These are phyloP conservation scores for Cotesia chilonis DNA, from an alignment of 1,140 invertebrate genomes.

Conservation along the genomic window DNA sequence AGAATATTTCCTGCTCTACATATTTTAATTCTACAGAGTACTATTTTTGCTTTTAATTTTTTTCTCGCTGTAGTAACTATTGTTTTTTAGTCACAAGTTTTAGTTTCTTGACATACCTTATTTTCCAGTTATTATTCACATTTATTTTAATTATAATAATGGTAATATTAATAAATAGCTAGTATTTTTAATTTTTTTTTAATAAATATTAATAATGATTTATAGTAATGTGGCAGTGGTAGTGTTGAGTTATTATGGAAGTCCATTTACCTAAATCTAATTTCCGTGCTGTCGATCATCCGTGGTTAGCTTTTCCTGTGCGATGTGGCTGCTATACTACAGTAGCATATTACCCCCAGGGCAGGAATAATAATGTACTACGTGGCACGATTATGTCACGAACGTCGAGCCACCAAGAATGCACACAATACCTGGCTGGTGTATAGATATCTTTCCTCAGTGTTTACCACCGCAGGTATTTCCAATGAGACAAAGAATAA, in stretches of 20 bases:
- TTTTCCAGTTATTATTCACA: too few relatives aligned
- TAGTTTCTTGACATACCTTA: too few relatives aligned
- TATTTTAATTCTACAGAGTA: constrained; percentile 18
- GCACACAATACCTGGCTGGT: constrained; percentile 28
- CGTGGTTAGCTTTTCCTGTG: constrained; percentile 16
- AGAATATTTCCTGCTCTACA: constrained; percentile 13
- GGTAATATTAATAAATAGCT: too few relatives aligned
- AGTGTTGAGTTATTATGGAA: background rate
- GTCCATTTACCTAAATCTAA: constrained; percentile 16
- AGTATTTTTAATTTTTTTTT: too few relatives aligned
- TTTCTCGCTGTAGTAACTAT: background rate
- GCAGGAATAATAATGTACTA: constrained; percentile 35
- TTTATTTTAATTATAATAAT: too few relatives aligned
- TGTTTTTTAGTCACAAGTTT: background rate
- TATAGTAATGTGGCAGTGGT: too few relatives aligned
- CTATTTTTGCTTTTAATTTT: background rate
- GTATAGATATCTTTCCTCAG: constrained; percentile 25
- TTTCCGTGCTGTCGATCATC: constrained; percentile 32
- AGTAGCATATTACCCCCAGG: constrained; percentile 27
- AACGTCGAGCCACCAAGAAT: constrained; percentile 29
- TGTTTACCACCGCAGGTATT: background rate
- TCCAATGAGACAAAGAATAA: background rate
- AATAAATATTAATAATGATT: too few relatives aligned
- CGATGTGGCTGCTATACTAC: constrained; percentile 4
- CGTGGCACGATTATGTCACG: constrained; percentile 38